These are phyloP conservation scores for Mystacides longicornis DNA, from an alignment of 2,888 invertebrate genomes.

Conservation along the genomic window DNA sequence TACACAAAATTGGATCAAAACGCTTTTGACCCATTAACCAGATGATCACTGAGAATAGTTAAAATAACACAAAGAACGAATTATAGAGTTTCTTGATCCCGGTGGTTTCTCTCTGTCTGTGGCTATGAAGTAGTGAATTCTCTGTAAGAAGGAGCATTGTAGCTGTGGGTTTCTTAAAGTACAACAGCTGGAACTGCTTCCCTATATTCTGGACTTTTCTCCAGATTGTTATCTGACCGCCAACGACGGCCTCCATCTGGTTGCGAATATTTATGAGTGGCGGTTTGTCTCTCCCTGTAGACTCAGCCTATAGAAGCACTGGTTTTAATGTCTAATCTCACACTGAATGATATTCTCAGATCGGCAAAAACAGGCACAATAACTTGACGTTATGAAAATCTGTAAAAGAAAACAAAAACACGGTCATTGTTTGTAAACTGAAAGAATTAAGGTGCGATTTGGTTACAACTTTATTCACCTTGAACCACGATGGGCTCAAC, in stretches of 20 bases:
- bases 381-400: background rate
- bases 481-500: background rate
- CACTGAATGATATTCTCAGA: background rate
- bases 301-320: constrained; percentile 1
- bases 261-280: constrained; percentile 5
- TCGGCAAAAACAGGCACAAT: too few species aligned
- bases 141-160: constrained; percentile 36
- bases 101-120: constrained; percentile 75
- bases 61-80: constrained; percentile 81
- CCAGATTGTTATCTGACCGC: constrained; percentile 11
- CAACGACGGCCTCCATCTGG: constrained; percentile 17
- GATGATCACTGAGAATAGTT: constrained; percentile 42
- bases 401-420: background rate
- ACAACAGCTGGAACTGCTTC: constrained; percentile 8
- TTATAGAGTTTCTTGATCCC: constrained; percentile 82
- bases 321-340: background rate
- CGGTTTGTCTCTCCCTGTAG: constrained; percentile 1
- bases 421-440: too few species aligned
- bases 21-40: background rate
- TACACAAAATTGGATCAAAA: background rate
- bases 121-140: constrained; percentile 70
- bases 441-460: background rate
- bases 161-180: constrained; percentile 4
- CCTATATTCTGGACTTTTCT: constrained; percentile 7
- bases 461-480: background rate